Conservation (phyloP, 2,113 vertebrate species). For the Electrona antarctica region DNA sequence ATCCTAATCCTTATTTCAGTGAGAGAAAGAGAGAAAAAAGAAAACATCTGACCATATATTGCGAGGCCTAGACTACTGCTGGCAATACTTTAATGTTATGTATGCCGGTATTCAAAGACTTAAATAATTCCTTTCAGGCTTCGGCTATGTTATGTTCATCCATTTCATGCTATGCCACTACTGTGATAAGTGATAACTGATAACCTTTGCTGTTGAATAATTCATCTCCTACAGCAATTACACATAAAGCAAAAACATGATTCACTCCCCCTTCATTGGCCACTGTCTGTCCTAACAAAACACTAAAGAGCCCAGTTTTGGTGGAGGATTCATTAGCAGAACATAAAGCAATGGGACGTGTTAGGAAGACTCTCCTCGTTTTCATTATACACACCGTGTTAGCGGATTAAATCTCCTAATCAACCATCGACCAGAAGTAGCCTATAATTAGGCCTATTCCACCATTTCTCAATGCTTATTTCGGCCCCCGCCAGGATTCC, state of each 20-base stretch:
- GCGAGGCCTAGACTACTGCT: no score
- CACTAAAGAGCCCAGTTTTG: constrained; percentile 24
- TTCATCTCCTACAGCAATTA: constrained; percentile 27
- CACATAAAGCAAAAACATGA: constrained; percentile 62
- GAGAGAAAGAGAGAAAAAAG: no score
- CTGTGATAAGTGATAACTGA: no score
- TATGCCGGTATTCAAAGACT: background rate
- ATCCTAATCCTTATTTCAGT: no score
- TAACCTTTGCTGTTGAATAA: background rate
- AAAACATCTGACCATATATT: no score
- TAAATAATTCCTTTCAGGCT: no score
- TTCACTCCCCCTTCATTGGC: constrained; percentile 48
- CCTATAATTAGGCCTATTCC: constrained; percentile 41
- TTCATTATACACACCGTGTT: constrained; percentile 52
- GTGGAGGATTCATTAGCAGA: constrained; percentile 12
- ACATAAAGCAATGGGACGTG: constrained; percentile 50
- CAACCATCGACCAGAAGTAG: constrained; percentile 59
- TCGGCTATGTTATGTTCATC: no score
- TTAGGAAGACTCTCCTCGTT: constrained; percentile 53
- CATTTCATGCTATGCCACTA: background rate
- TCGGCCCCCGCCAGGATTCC: no score
- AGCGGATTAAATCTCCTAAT: constrained; percentile 74
- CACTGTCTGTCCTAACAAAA: constrained; percentile 35
- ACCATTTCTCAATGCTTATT: no score
- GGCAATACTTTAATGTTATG: no score